Base-by-base conservation (phyloP, 1,140 invertebrate genomes). In the Frieseomelitta varia region DNA sequence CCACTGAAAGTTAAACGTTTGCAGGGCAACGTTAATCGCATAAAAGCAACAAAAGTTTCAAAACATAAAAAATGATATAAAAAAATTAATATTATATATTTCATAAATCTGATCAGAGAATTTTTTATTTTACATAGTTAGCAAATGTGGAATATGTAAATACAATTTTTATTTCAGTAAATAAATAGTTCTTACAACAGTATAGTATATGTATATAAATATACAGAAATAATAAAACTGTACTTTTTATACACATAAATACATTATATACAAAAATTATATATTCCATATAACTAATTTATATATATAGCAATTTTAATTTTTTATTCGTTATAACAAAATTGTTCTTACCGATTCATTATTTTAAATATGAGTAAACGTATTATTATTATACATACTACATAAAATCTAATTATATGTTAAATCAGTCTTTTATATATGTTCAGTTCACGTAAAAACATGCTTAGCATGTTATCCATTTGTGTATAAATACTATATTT, bases 1-100 rank as follows among this genome's bases (percentile, higher is more conserved):
- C 88, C 94, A 30, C 75, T 95, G 4, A 95, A 93, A 92, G 90
- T 95, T 11, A 94, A 93, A 89, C 89, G 93, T 34, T 73, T 93
- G 56, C 90, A 91, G 81, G 93, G 92, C 56, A 94, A 92, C 81
- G 56, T 56, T 24, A 92, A 92, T 85, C 87, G 94, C 77, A 47
- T 73, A 15, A 95, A 94, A 88, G 92, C 93, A 19, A 93, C 92
- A 4, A 93, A 93, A 89, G 51, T 75, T n/a, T 19, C 86, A 11
- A 92, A 95, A 85, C 79, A 79, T n/a, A 80, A 92, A 79, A 92
- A 90, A 34, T 89, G 89, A 79, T 85, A 76, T 63, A 55, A 12
- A 81, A 55, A 8, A 76, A 69, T 63, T 30, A 53, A 47, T 74
- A 15, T 55, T 10, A 17, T 76, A 21, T 34, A 34, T 8, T 4